Percentiles rank a stretch among this genome's conserved stretches.
Conservation (phyloP, 2,113 vertebrate genomes). For the Ictalurus furcatus region DNA sequence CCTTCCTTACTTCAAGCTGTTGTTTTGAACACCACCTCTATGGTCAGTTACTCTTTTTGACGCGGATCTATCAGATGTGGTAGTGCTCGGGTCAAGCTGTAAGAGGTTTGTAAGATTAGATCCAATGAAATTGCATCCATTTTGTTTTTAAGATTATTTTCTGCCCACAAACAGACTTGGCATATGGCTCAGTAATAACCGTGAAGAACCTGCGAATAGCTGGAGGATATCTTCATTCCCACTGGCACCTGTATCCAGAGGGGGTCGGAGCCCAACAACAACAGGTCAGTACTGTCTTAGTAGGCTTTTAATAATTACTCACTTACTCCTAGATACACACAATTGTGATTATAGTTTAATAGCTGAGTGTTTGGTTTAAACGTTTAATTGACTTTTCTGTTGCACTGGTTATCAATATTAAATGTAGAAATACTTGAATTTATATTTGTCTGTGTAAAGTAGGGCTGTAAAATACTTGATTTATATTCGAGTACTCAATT, state of each 20-base stretch:
- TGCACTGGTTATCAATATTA: too few relatives aligned
- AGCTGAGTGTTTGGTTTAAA: neutral
- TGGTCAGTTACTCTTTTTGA: neutral
- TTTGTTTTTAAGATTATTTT: constrained; percentile 2
- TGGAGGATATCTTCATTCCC: constrained; percentile 95
- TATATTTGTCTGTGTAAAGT: neutral
- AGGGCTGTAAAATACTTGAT: neutral
- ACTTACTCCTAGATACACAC: neutral
- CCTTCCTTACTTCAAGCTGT: neutral
- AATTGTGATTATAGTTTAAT: neutral
- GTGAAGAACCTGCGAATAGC: constrained; percentile 93
- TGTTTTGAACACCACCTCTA: neutral
- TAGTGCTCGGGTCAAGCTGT: neutral
- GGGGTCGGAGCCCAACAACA: constrained; percentile 89
- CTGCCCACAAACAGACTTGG: constrained; percentile 77
- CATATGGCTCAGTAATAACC: constrained; percentile 89
- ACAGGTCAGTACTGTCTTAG: constrained; percentile 75
- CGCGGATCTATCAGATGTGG: neutral
- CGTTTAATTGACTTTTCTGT: neutral
- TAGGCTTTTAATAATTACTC: neutral
- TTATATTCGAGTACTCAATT: neutral
- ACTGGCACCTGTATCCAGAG: constrained; percentile 96
- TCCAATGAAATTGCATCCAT: neutral
- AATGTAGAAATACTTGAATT: too few relatives aligned
- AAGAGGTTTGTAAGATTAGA: neutral